Base-by-base conservation (phyloP, 2,888 invertebrate species). In the Trissonchulus sp. region DNA sequence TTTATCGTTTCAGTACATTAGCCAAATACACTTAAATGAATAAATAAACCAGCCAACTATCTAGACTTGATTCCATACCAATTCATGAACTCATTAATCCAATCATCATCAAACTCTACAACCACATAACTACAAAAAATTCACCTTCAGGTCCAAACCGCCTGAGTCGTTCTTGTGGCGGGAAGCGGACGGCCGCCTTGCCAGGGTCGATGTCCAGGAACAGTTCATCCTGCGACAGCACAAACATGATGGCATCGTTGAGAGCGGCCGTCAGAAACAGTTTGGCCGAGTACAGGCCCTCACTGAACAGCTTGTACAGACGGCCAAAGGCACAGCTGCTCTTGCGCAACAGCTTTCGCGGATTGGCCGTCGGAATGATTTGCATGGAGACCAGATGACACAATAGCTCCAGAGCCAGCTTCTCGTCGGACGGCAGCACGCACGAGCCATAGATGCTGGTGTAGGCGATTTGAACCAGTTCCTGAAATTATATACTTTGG, bases 251-350 rank as follows among this genome's bases (percentile, higher is more conserved):
- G 0, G 98, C 95, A 68, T 91, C 91, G 85, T 94, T 92, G 18
- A 98, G 88, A 0, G 95, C 93, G 0, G 95, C 93, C 1, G 94
- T 92, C 33, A 99, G 89, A 87, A 97, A 98, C 81, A 95, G 90
- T 80, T 94, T 92, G 0, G 95, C 93, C 0, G 94, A 92, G 80
- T 93, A 91, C 80, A 95, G 89, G 0, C 92, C 91, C 82, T 97
- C 97, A 73, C 92, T 92, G 83, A 94, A 91, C 74, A 92, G 90
- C 65, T 91, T 91, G 87, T 94, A 97, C 65, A 96, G 88, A 18
- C 91, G 89, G 23, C 92, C 90, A 83, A 97, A 93, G 1, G 94
- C 92, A 83, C 93, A 93, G 2, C 92, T 91, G 75, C 92, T 92
- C 63, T 92, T 90, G 34, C 93, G 89, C 65, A 98, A 88, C 79